Evolutionary conservation across 2,888 invertebrate species (phyloP).

Genomic region (Chironomus riparius): DNA sequence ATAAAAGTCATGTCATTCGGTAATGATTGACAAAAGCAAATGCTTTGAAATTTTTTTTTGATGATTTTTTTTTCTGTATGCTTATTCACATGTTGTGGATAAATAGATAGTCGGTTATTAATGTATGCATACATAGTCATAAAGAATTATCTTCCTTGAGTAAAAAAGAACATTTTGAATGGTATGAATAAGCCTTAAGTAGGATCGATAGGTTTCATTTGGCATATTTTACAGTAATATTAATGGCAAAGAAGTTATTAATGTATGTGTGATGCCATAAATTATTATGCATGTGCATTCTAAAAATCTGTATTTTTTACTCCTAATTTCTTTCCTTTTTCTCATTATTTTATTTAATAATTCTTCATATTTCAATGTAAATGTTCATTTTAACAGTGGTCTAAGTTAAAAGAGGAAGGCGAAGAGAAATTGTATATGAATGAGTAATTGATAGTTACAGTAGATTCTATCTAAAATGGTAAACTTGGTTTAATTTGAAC

Average conservation of each 20-base stretch:
- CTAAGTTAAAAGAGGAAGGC: background rate
- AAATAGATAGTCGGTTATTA: too few relatives aligned
- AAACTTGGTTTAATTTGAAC: too few relatives aligned
- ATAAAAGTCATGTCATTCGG: background rate
- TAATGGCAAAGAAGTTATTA: background rate
- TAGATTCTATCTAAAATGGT: background rate
- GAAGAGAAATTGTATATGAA: background rate
- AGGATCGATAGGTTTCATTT: background rate
- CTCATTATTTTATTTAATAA: background rate
- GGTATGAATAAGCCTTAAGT: background rate
- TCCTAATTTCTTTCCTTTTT: background rate
- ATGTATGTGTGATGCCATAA: background rate
- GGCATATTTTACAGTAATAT: background rate
- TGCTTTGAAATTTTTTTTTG: background rate
- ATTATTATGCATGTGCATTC: slow-evolving; percentile 1
- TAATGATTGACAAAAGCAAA: slow-evolving; percentile 18
- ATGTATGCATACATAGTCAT: too few relatives aligned
- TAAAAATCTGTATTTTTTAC: background rate
- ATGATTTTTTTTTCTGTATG: background rate
- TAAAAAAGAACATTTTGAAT: background rate
- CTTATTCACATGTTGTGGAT: too few relatives aligned
- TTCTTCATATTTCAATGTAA: background rate
- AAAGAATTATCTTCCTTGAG: too few relatives aligned
- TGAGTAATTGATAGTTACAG: background rate
- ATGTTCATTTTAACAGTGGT: background rate